These are phyloP conservation scores for Chrysolina oricalcia DNA, from an alignment of 2,888 invertebrate genomes.

Conservation along the genomic window DNA sequence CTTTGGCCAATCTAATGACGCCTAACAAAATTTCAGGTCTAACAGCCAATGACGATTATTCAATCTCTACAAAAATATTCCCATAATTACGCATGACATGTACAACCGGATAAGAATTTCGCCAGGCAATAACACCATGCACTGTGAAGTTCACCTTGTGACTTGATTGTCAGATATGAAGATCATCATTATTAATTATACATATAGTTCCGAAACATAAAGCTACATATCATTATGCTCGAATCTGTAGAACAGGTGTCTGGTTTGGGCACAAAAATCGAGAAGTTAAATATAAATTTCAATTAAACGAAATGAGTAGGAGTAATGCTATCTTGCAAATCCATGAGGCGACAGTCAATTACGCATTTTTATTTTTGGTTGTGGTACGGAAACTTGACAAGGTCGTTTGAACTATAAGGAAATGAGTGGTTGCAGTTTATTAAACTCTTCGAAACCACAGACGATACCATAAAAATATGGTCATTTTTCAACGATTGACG, in stretches of 20 bases:
- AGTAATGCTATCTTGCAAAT: constrained; percentile 9
- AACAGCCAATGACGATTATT: too few relatives aligned
- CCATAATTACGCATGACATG: too few relatives aligned
- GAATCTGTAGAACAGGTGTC: constrained; percentile 12
- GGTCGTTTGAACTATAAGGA: constrained; percentile 6
- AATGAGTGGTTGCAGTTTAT: constrained; percentile 9
- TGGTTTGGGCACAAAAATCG: constrained; percentile 5
- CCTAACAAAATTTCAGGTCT: too few relatives aligned
- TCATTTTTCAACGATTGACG: too few relatives aligned
- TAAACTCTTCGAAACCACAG: constrained; percentile 4
- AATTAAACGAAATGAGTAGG: constrained; percentile 6
- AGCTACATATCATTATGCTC: constrained; percentile 3
- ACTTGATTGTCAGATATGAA: background rate
- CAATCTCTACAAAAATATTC: too few relatives aligned
- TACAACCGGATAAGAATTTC: too few relatives aligned
- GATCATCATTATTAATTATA: constrained; percentile 10
- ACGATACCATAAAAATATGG: too few relatives aligned
- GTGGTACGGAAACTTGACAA: background rate
- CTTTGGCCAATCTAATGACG: too few relatives aligned
- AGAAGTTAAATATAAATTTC: constrained; percentile 13
- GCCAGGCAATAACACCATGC: too few relatives aligned
- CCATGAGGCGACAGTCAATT: constrained; percentile 9
- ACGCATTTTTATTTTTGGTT: constrained; percentile 7
- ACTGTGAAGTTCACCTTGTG: constrained; percentile 4
- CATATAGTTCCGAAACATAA: background rate